Base-by-base conservation (phyloP, 2,888 invertebrate genomes). In the Eristalis tenax region DNA sequence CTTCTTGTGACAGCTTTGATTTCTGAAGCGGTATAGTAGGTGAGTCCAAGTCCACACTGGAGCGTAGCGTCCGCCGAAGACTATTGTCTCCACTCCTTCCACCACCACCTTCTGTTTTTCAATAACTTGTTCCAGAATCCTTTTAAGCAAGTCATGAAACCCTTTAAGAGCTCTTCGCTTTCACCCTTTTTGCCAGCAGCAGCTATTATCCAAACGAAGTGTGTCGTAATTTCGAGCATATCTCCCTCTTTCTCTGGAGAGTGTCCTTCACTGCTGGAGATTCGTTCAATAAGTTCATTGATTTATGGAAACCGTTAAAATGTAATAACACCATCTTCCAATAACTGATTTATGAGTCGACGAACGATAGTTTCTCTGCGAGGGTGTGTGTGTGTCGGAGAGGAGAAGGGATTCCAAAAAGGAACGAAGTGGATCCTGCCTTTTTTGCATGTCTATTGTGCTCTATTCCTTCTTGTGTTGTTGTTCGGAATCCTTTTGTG, bases 231-330 rank as follows among this genome's bases (percentile, higher is more conserved):
- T 50, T 50, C 18, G 13, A 1, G 18, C 18, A 50, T 5, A n/a
- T 50, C n/a, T n/a, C n/a, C 6, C 43, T 6, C 43, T 4, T 5
- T 13, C 6, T n/a, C n/a, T n/a, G 6, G n/a, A n/a, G 43, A 5
- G 43, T 50, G 50, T 50, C 50, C 50, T 18, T 50, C n/a, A n/a
- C 4, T 43, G 18, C 50, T 50, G 50, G 50, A 4, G 50, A 50
- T 50, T 86, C 82, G 18, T 43, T 74, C 59, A 82, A 65, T 82
- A 61, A 71, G 70, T 78, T 86, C 86, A 70, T 66, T 86, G 86
- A 86, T 86, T 82, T 86, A 82, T 86, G 78, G 40, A 75, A 75
- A 70, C 70, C 86, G 82, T 86, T 86, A 86, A 86, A 78, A 35
- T 43, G 57, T 78, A 78, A 86, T 78, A 79, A 78, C 74, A 50